These are phyloP conservation scores for Eolophus roseicapilla DNA, from an alignment of 2,113 vertebrate genomes.

Conservation along the genomic window DNA sequence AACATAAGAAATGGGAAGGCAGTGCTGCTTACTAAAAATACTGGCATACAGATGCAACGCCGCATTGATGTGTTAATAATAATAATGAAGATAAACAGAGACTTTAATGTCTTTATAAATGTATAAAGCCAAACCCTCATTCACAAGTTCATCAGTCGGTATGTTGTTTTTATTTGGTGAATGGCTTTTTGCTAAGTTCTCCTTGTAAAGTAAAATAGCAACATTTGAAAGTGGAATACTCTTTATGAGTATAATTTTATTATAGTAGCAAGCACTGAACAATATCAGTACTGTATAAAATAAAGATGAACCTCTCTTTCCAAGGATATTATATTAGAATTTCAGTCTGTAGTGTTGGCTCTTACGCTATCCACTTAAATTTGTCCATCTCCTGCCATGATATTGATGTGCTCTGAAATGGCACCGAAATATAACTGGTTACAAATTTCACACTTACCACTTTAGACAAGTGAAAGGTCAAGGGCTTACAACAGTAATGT, in stretches of 20 bases:
- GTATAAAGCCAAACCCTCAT: background rate
- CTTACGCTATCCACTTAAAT: constrained; percentile 30
- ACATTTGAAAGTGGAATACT: background rate
- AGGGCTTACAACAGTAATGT: constrained; percentile 49
- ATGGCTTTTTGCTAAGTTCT: background rate
- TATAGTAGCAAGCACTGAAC: background rate
- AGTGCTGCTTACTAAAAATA: background rate
- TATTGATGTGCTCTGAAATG: constrained; percentile 57
- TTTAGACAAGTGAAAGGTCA: constrained; percentile 63
- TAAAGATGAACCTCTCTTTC: background rate
- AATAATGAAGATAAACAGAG: background rate
- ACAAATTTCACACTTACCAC: constrained; percentile 60
- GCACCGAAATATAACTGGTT: constrained; percentile 46
- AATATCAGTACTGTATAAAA: background rate
- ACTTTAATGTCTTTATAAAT: background rate
- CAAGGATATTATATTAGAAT: background rate
- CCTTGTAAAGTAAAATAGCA: background rate
- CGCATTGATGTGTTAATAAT: background rate
- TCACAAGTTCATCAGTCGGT: background rate
- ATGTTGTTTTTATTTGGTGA: background rate
- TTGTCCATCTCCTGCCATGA: constrained; percentile 29
- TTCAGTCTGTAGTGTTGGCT: background rate
- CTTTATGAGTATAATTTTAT: background rate
- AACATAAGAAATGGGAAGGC: background rate
- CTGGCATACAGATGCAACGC: background rate